phyloP scores from a whole-genome alignment of 2,113 vertebrate genomes.

The Pituophis catenifer region DNA sequence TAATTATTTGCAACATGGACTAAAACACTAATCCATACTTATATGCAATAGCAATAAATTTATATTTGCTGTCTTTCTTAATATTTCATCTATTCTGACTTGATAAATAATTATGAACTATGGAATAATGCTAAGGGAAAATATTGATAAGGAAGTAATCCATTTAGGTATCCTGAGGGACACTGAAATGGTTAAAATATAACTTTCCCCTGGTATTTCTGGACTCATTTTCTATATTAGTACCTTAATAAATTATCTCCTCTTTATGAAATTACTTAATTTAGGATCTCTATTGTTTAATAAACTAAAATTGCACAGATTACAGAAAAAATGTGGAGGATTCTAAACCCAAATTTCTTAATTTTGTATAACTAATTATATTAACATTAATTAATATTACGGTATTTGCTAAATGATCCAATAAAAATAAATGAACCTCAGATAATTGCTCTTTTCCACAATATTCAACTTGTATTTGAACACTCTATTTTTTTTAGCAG shows the following conservation, averaged over 20 bases:
- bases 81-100: not conserved
- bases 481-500: not conserved
- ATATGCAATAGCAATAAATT: not conserved
- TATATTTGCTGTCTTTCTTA: not conserved
- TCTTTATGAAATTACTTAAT: not conserved
- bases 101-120: not conserved
- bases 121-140: not conserved
- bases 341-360: not conserved
- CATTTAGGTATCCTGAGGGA: not conserved
- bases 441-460: not conserved
- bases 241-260: not conserved
- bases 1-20: not conserved
- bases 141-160: not conserved
- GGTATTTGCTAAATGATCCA: not conserved
- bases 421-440: not conserved
- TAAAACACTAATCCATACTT: not conserved
- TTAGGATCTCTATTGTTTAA: not conserved
- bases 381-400: not conserved
- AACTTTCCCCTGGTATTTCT: not conserved
- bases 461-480: not conserved
- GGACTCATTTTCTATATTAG: not conserved
- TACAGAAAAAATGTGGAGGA: not conserved
- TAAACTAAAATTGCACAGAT: not conserved
- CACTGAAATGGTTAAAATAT: not conserved
- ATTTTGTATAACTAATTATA: not conserved